Base-by-base conservation (phyloP, 2,113 vertebrate genomes). In the Scopus umbretta region DNA sequence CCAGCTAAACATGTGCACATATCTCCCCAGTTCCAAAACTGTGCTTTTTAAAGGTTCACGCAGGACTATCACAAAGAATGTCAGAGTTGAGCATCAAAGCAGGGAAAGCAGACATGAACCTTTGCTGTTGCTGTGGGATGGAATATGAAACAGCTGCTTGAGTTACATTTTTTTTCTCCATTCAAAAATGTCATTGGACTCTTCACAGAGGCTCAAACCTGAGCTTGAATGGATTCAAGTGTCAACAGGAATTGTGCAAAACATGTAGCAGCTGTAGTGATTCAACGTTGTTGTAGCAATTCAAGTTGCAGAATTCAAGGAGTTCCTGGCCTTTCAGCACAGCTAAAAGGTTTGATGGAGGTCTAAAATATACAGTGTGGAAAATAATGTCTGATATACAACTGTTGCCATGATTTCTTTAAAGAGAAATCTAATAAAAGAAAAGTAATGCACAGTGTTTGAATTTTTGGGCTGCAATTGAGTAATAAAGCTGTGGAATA, bases 261-360 rank as follows among this genome's bases (percentile, higher is more conserved):
- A 47, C 3, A 5, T 15, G 9, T n/a, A 59, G 11, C 5, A 55
- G 4, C 14, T 70, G 25, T 49, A 67, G 5, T 1, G 2, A n/a
- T 23, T 50, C 23, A 47, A 62, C 2, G 9, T 12, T 52, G 5
- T 5, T 13, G 4, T 18, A 66, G 7, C 11, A 47, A 50, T 63
- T 56, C 15, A 82, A 68, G 4, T 2, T 74, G 11, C 15, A 58
- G 25, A 34, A 62, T 80, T 49, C 27, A 65, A 85, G 11, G 19
- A 36, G 75, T 73, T 82, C 17, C 42, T 76, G 17, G 63, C 6
- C 26, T 86, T 65, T 87, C 45, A 18, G 9, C 29, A 47, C 11
- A 50, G 22, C 3, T 76, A 22, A 23, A 65, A 66, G 10, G 6
- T 10, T 47, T 58, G 40, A 53, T 32, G 4, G 13, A 63, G 16